Percentiles rank a stretch among this genome's conserved stretches.
Conservation (phyloP, 1,140 invertebrate species). For the Magallana angulata region DNA sequence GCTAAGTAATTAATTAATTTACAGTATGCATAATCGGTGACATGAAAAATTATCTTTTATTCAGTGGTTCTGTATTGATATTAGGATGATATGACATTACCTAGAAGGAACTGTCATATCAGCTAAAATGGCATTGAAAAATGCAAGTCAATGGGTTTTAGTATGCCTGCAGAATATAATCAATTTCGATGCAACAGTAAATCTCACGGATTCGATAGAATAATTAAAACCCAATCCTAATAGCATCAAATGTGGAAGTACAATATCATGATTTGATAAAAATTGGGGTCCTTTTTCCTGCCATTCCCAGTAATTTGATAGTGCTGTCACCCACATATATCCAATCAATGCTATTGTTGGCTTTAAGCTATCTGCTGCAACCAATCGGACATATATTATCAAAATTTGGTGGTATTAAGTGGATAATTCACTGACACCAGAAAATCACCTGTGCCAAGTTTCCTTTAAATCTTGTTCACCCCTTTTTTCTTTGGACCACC, state of each 20-base stretch:
- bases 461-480: neutral
- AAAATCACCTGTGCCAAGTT: neutral
- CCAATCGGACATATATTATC: neutral
- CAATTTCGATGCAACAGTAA: too few species aligned
- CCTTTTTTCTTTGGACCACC: neutral
- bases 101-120: neutral
- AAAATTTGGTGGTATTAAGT: neutral
- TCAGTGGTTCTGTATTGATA: too few species aligned
- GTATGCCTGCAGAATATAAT: too few species aligned
- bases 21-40: too few species aligned
- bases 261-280: too few species aligned
- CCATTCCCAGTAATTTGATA: neutral
- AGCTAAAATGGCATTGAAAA: neutral
- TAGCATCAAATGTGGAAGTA: neutral
- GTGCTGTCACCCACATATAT: neutral
- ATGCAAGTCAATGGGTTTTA: neutral
- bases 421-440: slow-evolving; percentile 2
- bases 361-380: neutral
- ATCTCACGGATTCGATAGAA: too few species aligned
- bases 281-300: neutral
- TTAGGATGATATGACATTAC: too few species aligned
- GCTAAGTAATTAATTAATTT: too few species aligned
- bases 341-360: neutral
- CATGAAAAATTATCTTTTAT: too few species aligned
- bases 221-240: neutral